These are phyloP conservation scores for Pterocles orientalis DNA, from an alignment of 2,113 vertebrate species.

Conservation along the genomic window DNA sequence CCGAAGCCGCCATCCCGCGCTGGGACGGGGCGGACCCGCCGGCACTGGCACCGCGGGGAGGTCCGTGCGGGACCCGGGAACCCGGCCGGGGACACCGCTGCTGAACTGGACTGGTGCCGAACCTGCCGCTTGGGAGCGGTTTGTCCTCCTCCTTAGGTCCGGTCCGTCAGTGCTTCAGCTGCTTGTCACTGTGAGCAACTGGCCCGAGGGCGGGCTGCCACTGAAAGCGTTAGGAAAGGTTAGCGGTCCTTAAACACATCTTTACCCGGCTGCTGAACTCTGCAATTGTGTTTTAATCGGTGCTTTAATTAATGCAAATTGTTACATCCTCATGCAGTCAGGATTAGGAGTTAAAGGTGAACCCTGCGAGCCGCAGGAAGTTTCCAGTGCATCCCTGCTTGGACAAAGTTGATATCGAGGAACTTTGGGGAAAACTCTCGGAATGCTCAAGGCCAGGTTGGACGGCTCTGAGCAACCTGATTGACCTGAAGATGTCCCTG, in stretches of 20 bases:
- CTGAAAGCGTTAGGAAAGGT: too few species aligned
- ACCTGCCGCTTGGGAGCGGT: rapidly evolving
- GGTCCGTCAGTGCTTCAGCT: rapidly evolving
- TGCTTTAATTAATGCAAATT: not conserved
- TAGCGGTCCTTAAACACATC: not conserved
- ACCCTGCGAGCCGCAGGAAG: not conserved
- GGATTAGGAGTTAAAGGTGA: not conserved
- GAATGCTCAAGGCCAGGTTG: not conserved
- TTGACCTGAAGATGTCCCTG: not conserved
- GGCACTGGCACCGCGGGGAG: rapidly evolving
- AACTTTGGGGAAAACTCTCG: too few species aligned
- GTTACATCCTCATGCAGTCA: not conserved
- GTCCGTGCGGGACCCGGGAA: rapidly evolving
- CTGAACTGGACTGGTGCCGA: too few species aligned
- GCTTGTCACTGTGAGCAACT: rapidly evolving
- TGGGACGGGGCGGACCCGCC: rapidly evolving
- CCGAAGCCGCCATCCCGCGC: not conserved
- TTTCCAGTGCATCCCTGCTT: not conserved
- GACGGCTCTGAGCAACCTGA: not conserved
- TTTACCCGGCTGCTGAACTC: not conserved
- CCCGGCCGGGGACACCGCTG: rapidly evolving
- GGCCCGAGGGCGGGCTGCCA: rapidly evolving
- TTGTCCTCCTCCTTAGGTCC: rapidly evolving
- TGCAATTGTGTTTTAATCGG: not conserved
- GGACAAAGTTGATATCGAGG: not conserved